Conservation (phyloP, 2,888 invertebrate genomes). For the Xanthorhoe designata region DNA sequence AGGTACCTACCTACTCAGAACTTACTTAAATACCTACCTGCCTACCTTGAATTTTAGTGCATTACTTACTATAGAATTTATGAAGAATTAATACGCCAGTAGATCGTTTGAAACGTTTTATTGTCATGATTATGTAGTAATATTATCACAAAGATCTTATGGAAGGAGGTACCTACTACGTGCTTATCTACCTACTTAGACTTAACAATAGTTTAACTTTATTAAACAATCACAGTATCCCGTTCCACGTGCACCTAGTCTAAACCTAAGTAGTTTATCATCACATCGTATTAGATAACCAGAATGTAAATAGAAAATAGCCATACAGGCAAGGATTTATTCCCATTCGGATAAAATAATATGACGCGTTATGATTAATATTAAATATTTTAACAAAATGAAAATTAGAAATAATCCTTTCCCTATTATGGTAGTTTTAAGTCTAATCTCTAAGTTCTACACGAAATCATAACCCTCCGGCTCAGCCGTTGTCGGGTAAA, state of each 20-base stretch:
- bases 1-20: too few relatives aligned
- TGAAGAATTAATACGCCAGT: background rate
- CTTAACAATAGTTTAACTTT: slow-evolving; percentile 39
- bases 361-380: background rate
- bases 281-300: background rate
- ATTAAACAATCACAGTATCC: slow-evolving; percentile 64
- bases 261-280: background rate
- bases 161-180: slow-evolving; percentile 19
- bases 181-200: slow-evolving; percentile 4
- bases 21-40: too few relatives aligned
- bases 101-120: slow-evolving; percentile 51
- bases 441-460: slow-evolving; percentile 16
- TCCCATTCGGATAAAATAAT: background rate
- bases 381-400: slow-evolving; percentile 1
- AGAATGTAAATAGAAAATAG: background rate
- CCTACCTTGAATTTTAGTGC: too few relatives aligned
- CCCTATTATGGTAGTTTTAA: background rate
- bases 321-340: background rate
- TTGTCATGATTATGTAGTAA: slow-evolving; percentile 48
- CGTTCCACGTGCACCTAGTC: slow-evolving; percentile 51
- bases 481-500: slow-evolving; percentile 49
- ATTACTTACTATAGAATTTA: too few relatives aligned
- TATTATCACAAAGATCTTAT: slow-evolving; percentile 53
- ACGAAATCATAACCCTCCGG: slow-evolving; percentile 27
- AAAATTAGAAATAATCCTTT: background rate